Conservation (phyloP, 2,888 invertebrate species). For the Eupithecia pulchellata region DNA sequence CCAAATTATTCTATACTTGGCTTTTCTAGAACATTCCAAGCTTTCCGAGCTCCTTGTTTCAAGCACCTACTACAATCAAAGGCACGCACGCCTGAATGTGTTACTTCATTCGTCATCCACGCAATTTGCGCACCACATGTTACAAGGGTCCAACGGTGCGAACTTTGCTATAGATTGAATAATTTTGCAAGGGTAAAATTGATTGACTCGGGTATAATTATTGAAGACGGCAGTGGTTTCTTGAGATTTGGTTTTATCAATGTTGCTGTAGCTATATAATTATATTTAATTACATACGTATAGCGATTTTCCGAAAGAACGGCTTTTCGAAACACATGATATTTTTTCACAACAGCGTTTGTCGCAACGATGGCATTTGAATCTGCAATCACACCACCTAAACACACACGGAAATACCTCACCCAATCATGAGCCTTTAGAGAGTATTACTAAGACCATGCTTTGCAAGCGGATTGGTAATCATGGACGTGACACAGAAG, state of each 20-base stretch:
- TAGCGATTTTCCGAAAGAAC: too few species aligned
- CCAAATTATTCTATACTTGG: conserved; percentile 10
- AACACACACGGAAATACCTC: too few species aligned
- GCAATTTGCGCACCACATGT: conserved; percentile 49
- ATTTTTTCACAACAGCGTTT: too few species aligned
- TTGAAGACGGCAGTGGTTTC: conserved; percentile 30
- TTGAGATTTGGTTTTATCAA: conserved; percentile 29
- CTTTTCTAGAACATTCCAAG: conserved; percentile 41
- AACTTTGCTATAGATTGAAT: conserved; percentile 41
- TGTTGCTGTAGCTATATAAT: conserved; percentile 16
- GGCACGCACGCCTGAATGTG: conserved; percentile 50
- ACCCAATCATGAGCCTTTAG: too few species aligned
- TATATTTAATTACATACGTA: not conserved
- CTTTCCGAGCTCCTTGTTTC: conserved; percentile 17
- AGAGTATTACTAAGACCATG: too few species aligned
- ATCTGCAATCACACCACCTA: too few species aligned
- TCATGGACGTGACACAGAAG: too few species aligned
- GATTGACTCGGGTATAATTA: conserved; percentile 33
- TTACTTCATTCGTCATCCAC: conserved; percentile 60
- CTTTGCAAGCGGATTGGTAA: too few species aligned
- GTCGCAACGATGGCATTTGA: too few species aligned
- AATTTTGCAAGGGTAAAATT: conserved; percentile 26
- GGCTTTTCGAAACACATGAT: too few species aligned
- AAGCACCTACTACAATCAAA: conserved; percentile 32
- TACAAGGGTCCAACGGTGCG: conserved; percentile 38